Evolutionary conservation across 2,888 invertebrate species (phyloP).

Genomic region (Xanthorhoe spadicearia): DNA sequence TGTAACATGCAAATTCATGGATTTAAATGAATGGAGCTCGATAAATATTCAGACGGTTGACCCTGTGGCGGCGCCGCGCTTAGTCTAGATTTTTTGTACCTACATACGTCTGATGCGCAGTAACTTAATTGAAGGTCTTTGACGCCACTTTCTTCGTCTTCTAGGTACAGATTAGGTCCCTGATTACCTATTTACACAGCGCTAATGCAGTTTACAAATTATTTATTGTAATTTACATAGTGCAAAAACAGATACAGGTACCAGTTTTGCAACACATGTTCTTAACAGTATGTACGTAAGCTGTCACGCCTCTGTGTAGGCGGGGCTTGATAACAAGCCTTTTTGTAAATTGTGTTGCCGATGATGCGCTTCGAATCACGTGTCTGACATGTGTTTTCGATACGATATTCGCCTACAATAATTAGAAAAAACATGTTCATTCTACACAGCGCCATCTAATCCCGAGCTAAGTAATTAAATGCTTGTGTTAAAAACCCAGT

Average conservation of each 20-base stretch:
- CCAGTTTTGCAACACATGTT: neutral
- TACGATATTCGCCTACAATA: neutral
- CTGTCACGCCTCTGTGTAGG: neutral
- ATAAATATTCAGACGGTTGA: constrained; percentile 69
- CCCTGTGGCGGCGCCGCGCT: constrained; percentile 51
- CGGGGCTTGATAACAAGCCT: neutral
- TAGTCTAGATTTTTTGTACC: constrained; percentile 47
- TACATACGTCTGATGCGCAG: constrained; percentile 55
- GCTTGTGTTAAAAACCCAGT: too few species aligned
- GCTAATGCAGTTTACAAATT: neutral
- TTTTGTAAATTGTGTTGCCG: neutral
- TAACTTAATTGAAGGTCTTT: constrained; percentile 42
- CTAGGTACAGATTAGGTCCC: constrained; percentile 1
- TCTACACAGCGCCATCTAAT: too few species aligned
- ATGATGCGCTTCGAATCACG: neutral
- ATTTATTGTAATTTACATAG: too few species aligned
- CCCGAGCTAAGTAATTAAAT: too few species aligned
- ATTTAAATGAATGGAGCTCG: constrained; percentile 62
- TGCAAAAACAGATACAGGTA: too few species aligned
- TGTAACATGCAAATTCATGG: constrained; percentile 53
- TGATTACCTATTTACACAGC: neutral
- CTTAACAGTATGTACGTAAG: too few species aligned
- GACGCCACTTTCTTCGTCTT: constrained; percentile 24
- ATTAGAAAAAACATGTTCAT: neutral
- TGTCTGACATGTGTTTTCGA: neutral